Conservation (phyloP, 2,888 invertebrate genomes). For the Apamea sordens region DNA sequence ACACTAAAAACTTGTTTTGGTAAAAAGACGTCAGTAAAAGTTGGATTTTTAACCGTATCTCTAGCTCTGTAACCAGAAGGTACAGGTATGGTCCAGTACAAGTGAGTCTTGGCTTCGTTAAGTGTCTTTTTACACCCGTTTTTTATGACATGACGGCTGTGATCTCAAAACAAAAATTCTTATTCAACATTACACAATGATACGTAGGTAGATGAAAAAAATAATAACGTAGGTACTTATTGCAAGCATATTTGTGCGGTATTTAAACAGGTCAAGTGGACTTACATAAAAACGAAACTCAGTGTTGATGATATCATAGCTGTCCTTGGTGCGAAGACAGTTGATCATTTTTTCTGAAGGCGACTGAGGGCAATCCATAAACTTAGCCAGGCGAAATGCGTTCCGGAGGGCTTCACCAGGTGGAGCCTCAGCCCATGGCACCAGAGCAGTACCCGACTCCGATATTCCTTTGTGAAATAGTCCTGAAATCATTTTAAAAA, state of each 20-base stretch:
- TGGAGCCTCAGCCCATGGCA: slow-evolving; percentile 92
- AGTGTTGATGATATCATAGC: slow-evolving; percentile 91
- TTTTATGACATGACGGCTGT: not conserved
- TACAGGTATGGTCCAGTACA: not conserved
- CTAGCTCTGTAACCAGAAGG: not conserved
- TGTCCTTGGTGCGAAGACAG: slow-evolving; percentile 91
- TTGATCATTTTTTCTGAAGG: slow-evolving; percentile 88
- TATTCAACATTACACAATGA: not conserved
- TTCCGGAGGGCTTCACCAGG: slow-evolving; percentile 90
- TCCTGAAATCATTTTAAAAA: slow-evolving; percentile 83
- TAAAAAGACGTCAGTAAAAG: not conserved
- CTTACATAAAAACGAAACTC: slow-evolving; percentile 93
- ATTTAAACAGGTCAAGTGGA: slow-evolving; percentile 44
- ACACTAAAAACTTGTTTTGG: not conserved
- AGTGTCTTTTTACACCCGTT: not conserved
- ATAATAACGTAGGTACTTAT: not conserved
- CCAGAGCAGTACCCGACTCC: slow-evolving; percentile 93
- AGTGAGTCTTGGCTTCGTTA: not conserved
- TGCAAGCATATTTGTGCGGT: not conserved
- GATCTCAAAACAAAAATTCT: not conserved
- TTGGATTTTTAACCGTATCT: not conserved
- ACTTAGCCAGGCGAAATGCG: slow-evolving; percentile 91
- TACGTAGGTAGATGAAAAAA: not conserved
- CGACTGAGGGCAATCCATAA: slow-evolving; percentile 90
- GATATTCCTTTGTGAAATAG: slow-evolving; percentile 93